Evolutionary conservation across 2,797 vertebrate species (phyloP).

Genomic region (Vireo griseus): DNA sequence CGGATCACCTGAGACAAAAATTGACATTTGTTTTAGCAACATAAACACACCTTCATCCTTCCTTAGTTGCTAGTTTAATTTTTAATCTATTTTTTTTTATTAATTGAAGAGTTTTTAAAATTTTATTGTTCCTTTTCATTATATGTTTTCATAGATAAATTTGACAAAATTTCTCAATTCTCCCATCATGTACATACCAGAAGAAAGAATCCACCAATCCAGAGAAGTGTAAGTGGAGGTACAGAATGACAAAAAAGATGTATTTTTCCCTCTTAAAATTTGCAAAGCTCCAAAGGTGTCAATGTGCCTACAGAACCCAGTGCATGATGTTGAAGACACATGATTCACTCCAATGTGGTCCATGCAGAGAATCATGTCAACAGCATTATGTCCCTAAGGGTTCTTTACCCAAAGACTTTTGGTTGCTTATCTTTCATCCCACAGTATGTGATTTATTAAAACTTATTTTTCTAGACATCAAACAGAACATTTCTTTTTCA

Average conservation of each 20-base stretch:
- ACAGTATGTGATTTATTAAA: not conserved
- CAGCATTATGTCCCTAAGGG: not conserved
- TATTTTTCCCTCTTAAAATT: not conserved
- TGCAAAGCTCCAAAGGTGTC: not conserved
- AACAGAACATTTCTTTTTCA: not conserved
- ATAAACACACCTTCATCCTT: not conserved
- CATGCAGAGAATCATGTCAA: not conserved
- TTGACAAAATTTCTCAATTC: not conserved
- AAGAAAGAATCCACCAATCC: not conserved
- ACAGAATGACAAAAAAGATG: not conserved
- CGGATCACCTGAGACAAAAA: constrained; percentile 87
- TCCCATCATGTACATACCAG: not conserved
- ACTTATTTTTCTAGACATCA: not conserved
- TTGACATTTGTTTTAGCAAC: not conserved
- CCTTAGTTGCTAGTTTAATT: not conserved
- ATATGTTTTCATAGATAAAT: not conserved
- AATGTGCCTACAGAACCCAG: not conserved
- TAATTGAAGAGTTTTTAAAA: not conserved
- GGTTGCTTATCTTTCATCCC: not conserved
- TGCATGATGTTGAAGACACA: not conserved
- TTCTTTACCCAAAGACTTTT: not conserved
- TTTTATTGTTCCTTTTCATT: not conserved
- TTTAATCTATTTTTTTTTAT: not conserved
- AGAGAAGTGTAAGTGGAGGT: not conserved
- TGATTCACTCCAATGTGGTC: not conserved